Conservation (phyloP, 1,140 invertebrate species). For the Eciton burchellii region DNA sequence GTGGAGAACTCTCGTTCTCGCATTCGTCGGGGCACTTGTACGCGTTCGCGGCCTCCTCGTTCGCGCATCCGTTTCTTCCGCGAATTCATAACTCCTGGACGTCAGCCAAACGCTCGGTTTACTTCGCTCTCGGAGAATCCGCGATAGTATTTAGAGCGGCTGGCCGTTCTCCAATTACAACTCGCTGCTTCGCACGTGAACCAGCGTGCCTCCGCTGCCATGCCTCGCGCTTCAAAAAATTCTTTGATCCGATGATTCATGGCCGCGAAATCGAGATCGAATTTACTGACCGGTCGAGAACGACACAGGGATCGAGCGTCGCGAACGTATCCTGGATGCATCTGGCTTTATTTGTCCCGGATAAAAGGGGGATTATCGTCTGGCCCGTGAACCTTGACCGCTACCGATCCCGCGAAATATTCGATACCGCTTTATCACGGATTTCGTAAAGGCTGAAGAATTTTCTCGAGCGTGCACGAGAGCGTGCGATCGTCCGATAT, state of each 20-base stretch:
- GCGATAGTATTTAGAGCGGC: slow-evolving; percentile 31
- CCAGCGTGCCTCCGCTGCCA: not conserved
- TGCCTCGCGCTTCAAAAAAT: slow-evolving; percentile 28
- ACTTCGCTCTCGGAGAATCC: slow-evolving; percentile 52
- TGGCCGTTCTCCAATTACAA: slow-evolving; percentile 60
- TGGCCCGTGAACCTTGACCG: slow-evolving; percentile 20
- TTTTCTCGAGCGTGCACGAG: not conserved
- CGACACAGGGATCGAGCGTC: not conserved
- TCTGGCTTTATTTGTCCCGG: not conserved
- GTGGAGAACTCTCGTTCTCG: slow-evolving; percentile 28
- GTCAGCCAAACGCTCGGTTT: slow-evolving; percentile 53
- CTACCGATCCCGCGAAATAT: not conserved
- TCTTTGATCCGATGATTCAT: slow-evolving; percentile 13
- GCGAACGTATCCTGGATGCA: not conserved
- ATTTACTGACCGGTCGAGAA: not conserved
- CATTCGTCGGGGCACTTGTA: slow-evolving; percentile 46
- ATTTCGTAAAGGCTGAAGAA: not conserved
- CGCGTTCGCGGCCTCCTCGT: slow-evolving; percentile 24
- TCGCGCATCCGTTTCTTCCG: slow-evolving; percentile 32
- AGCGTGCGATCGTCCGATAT: not conserved
- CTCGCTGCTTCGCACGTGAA: not conserved
- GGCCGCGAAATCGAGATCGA: not conserved
- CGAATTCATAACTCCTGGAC: slow-evolving; percentile 70
- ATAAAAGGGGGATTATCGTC: slow-evolving; percentile 33
- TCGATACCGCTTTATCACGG: slow-evolving; percentile 16